Evolutionary conservation across 2,797 vertebrate species (phyloP), one percentile per base, ranked within the genome.

Genomic region (Sebastes hubbsi): DNA sequence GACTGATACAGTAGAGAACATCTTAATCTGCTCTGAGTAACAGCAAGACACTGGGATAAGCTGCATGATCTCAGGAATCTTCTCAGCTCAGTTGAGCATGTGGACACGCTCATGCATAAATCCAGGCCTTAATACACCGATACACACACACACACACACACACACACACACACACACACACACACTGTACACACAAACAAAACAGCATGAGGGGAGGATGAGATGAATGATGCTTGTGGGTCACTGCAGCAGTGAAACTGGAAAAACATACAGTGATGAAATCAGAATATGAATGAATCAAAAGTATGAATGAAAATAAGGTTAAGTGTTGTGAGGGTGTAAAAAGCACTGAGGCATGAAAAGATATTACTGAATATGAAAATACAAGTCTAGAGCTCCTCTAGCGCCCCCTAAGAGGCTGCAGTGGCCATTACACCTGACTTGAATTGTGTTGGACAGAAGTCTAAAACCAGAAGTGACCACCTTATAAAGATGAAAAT

Each of bases 11-110:
- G 25, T 11, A 18, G 61, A 56, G 60, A 68, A 78, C 65, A 77
- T 84, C 64, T 87, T 80, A 80, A 88, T 84, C 80, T 90, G 72
- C 78, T 70, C 42, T 3, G 67, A 83, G 76, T 36, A 36, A 59
- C 65, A 70, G 61, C 18, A 2, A 82, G 67, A 67, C 54, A 22
- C n/a, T 1, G 52, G 76, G 80, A 80, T 74, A 68, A 82, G 58
- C 77, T 83, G 72, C 63, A 60, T 27, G 74, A 81, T 79, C 78
- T 81, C 77, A 25, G 74, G 77, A 77, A 83, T 76, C 79, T 81
- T 54, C 82, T 82, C 75, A 13, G 73, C 75, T 72, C 81, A 76
- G 59, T 61, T 60, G 13, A 71, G 75, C 84, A 68, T 62, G 69
- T 16, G 29, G 69, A 61, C 65, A 52, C 29, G 18, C 14, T 66